Evolutionary conservation across 2,797 vertebrate genomes (phyloP).

Genomic region (Lepus townsendii): DNA sequence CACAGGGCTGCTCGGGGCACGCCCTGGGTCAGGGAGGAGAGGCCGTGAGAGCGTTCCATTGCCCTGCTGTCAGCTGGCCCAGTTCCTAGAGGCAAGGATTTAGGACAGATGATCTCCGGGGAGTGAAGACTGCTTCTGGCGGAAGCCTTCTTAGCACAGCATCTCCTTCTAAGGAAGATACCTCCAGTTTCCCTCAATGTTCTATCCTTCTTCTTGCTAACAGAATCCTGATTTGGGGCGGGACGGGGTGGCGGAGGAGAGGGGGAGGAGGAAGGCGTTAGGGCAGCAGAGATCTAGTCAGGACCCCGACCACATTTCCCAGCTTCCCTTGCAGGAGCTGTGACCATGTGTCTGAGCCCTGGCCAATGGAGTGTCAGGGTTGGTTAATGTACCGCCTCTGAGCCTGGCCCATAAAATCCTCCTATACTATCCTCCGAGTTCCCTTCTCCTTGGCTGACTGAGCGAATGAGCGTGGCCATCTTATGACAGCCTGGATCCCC

Average conservation of each 20-base stretch:
- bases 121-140: background rate
- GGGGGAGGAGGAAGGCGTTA: no score
- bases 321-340: background rate
- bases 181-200: background rate
- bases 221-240: background rate
- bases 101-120: background rate
- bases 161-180: constrained; percentile 35
- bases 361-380: background rate
- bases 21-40: background rate
- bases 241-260: background rate
- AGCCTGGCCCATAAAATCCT: background rate
- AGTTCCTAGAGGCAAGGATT: background rate
- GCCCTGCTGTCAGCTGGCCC: background rate
- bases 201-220: constrained; percentile 21
- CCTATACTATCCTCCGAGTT: background rate
- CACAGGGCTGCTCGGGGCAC: background rate
- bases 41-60: background rate
- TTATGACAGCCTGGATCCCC: background rate
- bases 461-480: background rate
- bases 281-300: background rate
- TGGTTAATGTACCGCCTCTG: background rate
- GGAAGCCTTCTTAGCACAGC: background rate
- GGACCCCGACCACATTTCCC: background rate
- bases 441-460: background rate
- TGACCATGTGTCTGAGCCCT: background rate